A percentile compares a stretch with the other conserved stretches of the same genome.
These are phyloP conservation scores for Platygyra sinensis DNA, from an alignment of 64 coral and sea anemone genomes.

Conservation along the genomic window DNA sequence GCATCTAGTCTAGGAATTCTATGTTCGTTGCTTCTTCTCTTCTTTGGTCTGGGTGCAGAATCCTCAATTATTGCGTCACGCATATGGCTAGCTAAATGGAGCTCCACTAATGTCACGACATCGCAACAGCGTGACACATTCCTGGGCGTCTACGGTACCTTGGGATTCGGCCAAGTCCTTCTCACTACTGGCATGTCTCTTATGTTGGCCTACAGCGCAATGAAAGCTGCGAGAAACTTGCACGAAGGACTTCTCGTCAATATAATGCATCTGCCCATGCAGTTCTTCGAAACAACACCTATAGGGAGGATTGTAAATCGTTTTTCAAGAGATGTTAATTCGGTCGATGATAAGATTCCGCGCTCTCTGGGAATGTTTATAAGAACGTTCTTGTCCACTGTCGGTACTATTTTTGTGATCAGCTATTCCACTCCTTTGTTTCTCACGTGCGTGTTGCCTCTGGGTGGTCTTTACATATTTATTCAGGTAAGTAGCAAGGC, in stretches of 20 bases:
- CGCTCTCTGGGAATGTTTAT: conserved; percentile 28
- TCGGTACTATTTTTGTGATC: conserved; percentile 61
- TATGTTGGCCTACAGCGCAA: conserved; percentile 13
- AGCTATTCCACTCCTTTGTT: conserved; percentile 69
- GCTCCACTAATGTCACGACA: conserved; percentile 60
- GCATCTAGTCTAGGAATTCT: conserved; percentile 37
- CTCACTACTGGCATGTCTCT: conserved; percentile 1
- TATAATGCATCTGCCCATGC: conserved; percentile 53
- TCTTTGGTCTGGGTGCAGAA: conserved; percentile 21
- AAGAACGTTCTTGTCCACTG: conserved; percentile 23
- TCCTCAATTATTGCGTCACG: conserved; percentile 30
- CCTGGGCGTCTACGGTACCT: conserved; percentile 46
- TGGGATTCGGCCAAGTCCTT: conserved; percentile 49
- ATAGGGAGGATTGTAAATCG: conserved; percentile 60
- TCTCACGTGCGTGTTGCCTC: conserved; percentile 45
- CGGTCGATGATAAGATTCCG: conserved; percentile 59
- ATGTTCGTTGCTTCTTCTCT: not conserved
- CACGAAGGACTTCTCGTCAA: conserved; percentile 57
- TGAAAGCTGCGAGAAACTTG: conserved; percentile 9
- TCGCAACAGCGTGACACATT: conserved; percentile 41
- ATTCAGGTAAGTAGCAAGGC: conserved; percentile 36
- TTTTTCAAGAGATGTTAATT: conserved; percentile 51
- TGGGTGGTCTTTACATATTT: conserved; percentile 34
- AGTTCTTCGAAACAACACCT: conserved; percentile 63
- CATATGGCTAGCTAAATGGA: conserved; percentile 73